A percentile compares a stretch with the other conserved stretches of the same genome.
Evolutionary conservation across 1,140 invertebrate genomes (phyloP).

Genomic region (Battus philenor): DNA sequence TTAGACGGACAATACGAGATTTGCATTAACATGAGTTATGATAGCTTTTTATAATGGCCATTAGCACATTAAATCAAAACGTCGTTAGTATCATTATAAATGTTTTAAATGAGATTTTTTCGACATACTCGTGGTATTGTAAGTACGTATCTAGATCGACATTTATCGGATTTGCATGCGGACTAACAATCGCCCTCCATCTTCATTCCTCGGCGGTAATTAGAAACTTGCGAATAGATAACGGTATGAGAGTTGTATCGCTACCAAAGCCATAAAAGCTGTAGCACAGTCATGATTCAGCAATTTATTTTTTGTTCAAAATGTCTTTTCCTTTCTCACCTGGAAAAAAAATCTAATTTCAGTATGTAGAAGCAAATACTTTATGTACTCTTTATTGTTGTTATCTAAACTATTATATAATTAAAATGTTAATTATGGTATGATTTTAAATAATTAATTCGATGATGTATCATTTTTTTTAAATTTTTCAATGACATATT

Average conservation of each 20-base stretch:
- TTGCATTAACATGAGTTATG: conserved; percentile 14
- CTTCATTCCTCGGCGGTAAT: conserved; percentile 54
- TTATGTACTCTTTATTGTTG: too few relatives aligned
- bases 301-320: too few relatives aligned
- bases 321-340: too few relatives aligned
- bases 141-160: conserved; percentile 39
- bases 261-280: conserved; percentile 27
- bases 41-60: conserved; percentile 6
- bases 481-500: too few relatives aligned
- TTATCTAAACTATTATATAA: too few relatives aligned
- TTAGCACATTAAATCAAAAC: conserved; percentile 12
- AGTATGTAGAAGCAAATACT: too few relatives aligned
- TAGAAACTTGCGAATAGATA: conserved; percentile 56
- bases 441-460: too few relatives aligned
- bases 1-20: conserved; percentile 15
- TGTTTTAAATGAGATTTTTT: neutral
- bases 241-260: conserved; percentile 54
- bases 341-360: too few relatives aligned
- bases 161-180: conserved; percentile 58
- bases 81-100: neutral
- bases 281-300: conserved; percentile 19
- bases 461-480: too few relatives aligned
- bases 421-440: too few relatives aligned
- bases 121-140: conserved; percentile 19
- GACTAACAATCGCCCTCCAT: conserved; percentile 56